Evolutionary conservation across 2,797 vertebrate species (phyloP).

Genomic region (Catamblyrhynchus diadema): DNA sequence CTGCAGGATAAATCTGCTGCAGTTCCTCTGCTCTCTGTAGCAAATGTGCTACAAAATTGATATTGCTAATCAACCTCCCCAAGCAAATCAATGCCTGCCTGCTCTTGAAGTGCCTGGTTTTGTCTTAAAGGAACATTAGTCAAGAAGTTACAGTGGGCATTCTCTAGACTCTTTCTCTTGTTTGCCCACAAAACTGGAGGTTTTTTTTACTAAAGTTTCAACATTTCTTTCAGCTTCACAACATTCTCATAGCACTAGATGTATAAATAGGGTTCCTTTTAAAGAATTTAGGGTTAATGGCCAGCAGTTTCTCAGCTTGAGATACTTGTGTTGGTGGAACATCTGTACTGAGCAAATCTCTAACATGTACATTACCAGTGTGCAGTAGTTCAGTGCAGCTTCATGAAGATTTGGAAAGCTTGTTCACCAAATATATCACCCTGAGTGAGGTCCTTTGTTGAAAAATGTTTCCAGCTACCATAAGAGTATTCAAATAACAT

Average conservation of each 20-base stretch:
- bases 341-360: background rate
- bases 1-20: background rate
- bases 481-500: conserved; percentile 11
- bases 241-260: background rate
- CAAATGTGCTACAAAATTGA: background rate
- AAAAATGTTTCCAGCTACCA: conserved; percentile 39
- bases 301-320: background rate
- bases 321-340: background rate
- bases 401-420: conserved; percentile 11
- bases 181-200: background rate
- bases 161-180: background rate
- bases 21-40: background rate
- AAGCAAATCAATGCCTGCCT: background rate
- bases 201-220: background rate
- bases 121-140: background rate
- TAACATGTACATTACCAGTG: background rate
- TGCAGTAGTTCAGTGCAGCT: background rate
- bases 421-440: background rate
- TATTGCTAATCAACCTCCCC: background rate
- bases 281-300: background rate
- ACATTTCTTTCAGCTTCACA: background rate
- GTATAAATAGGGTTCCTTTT: background rate
- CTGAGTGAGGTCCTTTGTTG: conserved; percentile 2
- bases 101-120: background rate
- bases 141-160: background rate